Percentiles rank a stretch among this genome's conserved stretches.
phyloP scores from a whole-genome alignment of 2,888 invertebrate genomes.

The Acheta domesticus region DNA sequence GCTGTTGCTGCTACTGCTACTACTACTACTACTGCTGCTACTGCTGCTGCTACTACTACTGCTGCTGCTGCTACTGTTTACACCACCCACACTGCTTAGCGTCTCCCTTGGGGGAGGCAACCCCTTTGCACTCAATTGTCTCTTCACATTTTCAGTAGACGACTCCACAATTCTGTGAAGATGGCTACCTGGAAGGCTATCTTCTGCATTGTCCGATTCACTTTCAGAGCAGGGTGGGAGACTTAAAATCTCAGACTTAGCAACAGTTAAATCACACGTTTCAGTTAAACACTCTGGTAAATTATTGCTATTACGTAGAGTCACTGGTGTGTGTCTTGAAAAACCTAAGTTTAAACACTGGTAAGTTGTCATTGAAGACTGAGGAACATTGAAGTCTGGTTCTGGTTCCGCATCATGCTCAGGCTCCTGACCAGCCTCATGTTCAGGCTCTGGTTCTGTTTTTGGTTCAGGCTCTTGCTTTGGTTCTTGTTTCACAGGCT shows the following conservation, averaged over 20 bases:
- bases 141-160: not conserved
- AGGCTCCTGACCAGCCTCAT: no score
- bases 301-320: slow-evolving; percentile 10
- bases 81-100: not conserved
- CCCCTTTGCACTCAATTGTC: not conserved
- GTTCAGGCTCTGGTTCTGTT: no score
- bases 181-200: not conserved
- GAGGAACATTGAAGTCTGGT: not conserved
- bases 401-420: not conserved
- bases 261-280: slow-evolving; percentile 26
- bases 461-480: not conserved
- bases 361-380: not conserved
- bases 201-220: slow-evolving; percentile 1
- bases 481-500: not conserved
- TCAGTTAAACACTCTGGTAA: slow-evolving; percentile 21
- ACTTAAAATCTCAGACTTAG: not conserved
- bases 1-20: slow-evolving; percentile 22
- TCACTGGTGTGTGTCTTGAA: slow-evolving; percentile 18
- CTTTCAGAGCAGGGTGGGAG: not conserved
- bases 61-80: slow-evolving; percentile 7
- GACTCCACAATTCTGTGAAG: not conserved
- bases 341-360: slow-evolving; percentile 20
- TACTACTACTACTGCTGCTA: slow-evolving; percentile 19
- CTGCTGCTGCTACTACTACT: slow-evolving; percentile 25
- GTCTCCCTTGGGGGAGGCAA: not conserved